Conservation (phyloP, 2,797 vertebrate species). For the Hydrophis major region DNA sequence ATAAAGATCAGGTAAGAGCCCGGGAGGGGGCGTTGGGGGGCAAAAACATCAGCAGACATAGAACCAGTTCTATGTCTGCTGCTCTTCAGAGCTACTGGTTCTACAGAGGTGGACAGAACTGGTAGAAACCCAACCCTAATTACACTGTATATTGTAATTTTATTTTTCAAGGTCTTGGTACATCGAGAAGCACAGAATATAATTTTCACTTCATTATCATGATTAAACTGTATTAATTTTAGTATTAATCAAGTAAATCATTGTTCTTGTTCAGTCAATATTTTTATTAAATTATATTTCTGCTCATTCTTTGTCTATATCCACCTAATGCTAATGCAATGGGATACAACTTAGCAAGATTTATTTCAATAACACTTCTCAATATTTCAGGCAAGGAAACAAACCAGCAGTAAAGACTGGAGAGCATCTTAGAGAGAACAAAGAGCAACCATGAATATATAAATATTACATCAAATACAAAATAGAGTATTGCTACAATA, state of each 20-base stretch:
- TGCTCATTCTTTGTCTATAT: background rate
- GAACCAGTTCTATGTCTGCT: no score
- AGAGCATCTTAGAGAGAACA: no score
- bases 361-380: background rate
- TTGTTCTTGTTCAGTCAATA: background rate
- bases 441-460: background rate
- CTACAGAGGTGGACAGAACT: no score
- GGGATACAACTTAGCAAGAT: background rate
- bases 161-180: background rate
- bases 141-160: background rate
- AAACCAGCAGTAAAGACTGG: background rate
- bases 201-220: background rate
- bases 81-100: no score
- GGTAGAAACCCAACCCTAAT: background rate
- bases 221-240: conserved; percentile 17
- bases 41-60: no score
- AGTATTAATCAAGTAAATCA: background rate
- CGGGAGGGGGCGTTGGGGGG: no score
- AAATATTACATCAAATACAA: background rate
- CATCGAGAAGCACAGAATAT: conserved; percentile 2
- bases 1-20: no score
- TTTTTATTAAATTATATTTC: background rate
- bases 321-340: background rate
- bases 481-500: background rate
- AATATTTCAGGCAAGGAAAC: background rate